Evolutionary conservation across 2,888 invertebrate species (phyloP), one percentile per base, ranked within the genome.

Genomic region (Mimachlamys varia): DNA sequence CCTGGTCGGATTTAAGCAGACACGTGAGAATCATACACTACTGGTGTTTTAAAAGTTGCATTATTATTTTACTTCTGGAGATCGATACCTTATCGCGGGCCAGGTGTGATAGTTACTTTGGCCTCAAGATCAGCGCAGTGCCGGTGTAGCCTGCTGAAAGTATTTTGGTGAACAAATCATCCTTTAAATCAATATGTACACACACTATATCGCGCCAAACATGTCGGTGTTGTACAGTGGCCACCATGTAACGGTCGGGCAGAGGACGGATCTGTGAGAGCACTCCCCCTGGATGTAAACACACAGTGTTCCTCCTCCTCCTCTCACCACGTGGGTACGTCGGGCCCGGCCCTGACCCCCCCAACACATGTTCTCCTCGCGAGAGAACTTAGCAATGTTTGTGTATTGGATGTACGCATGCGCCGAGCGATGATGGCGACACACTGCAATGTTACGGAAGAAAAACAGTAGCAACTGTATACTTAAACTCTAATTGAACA

Each of bases 401-500:
- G 76, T 76, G 76, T 76, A 76, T 76, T 76, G 76, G 76, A 89
- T 49, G 38, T 49, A 87, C 89, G 89, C 89, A 89, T 89, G 89
- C 89, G 89, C 87, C 15, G 44, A 87, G 22, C 33, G 76, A 87
- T 89, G 58, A 89, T 89, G 89, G 89, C 89, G 89, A 89, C 89
- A 44, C 50, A 58, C 58, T 50, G n/a, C 87, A 37, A 89, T 87
- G 89, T 76, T 76, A 76, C 33, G 76, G 76, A 76, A 27, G 76
- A 76, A 76, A 76, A 76, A 76, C 76, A 76, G 27, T 76, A 76
- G 76, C 76, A 76, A 76, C 33, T 76, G 76, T 76, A 33, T 76
- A 76, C 76, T 89, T 87, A 87, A 89, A 89, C 44, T 89, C 13
- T 87, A 76, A 89, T 87, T 76, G 49, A 58, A 87, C 49, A 76